A percentile compares a stretch with the other conserved stretches of the same genome.
Evolutionary conservation across 2,797 vertebrate species (phyloP).

Genomic region (Gephyroberyx darwinii): DNA sequence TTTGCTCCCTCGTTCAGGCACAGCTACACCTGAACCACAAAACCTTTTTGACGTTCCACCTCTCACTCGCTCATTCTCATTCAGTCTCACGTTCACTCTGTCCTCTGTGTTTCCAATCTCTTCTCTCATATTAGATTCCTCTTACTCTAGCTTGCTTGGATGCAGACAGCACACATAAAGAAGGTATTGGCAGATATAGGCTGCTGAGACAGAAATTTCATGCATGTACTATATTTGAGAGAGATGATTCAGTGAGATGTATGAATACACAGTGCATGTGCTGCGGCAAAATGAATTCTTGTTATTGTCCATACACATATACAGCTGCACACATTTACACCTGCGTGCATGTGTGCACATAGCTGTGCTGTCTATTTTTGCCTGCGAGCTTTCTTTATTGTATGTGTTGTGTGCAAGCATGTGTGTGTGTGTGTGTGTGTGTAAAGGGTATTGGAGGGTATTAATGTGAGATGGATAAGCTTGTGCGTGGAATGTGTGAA

Average conservation of each 20-base stretch:
- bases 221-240: slow-evolving; percentile 1
- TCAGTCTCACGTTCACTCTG: slow-evolving; percentile 34
- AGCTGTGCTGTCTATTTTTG: slow-evolving; percentile 16
- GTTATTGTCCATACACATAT: not conserved
- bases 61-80: slow-evolving; percentile 36
- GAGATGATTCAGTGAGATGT: slow-evolving; percentile 1
- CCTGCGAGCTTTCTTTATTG: slow-evolving; percentile 15
- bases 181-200: slow-evolving; percentile 16
- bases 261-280: not conserved
- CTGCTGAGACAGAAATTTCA: slow-evolving; percentile 13
- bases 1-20: slow-evolving; percentile 49
- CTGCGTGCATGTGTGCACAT: not conserved
- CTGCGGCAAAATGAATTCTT: too few species aligned
- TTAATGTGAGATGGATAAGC: slow-evolving; percentile 27
- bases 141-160: slow-evolving; percentile 1
- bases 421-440: slow-evolving; percentile 14
- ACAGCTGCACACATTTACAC: slow-evolving; percentile 1
- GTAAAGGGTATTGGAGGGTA: not conserved
- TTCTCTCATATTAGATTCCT: slow-evolving; percentile 40
- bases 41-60: slow-evolving; percentile 2
- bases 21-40: slow-evolving; percentile 45
- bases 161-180: slow-evolving; percentile 36
- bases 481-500: not conserved
- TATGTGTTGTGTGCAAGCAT: not conserved
- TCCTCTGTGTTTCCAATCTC: slow-evolving; percentile 34